Base-by-base conservation (phyloP, 2,888 invertebrate species). In the Crioceris asparagi region DNA sequence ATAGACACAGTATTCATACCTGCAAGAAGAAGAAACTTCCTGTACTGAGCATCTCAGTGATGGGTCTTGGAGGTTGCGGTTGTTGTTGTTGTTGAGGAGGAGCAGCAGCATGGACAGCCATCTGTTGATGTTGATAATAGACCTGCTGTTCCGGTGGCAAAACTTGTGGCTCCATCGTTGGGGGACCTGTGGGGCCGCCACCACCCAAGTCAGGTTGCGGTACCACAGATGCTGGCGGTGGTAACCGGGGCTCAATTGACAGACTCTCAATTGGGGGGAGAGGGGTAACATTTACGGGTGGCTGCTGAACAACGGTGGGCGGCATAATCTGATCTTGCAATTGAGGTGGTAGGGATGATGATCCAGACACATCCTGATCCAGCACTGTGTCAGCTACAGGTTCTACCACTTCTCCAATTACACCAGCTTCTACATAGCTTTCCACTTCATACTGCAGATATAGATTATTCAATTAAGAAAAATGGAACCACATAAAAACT, bases 11-110 rank as follows among this genome's bases (percentile, higher is more conserved):
- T n/a, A n/a, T n/a, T n/a, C n/a, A 12, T 27, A 61, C 91, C 69
- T 93, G 90, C 38, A 91, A 71, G 62, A 85, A 85, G 61, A 75
- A 82, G 64, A 84, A 83, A 59, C 79, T 83, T 39, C 82, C 81
- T 5, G 76, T 72, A 17, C 83, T 83, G 48, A 84, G 76, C 18
- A 84, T 80, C 55, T 85, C 84, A 8, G 81, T 72, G 43, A 84
- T 72, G 3, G 83, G 83, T 42, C 75, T 68, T 3, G 66, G 62
- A 3, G 73, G 76, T 32, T 55, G 64, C 30, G 51, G 58, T 29
- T 52, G 53, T 23, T 49, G 55, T 32, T 56, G 54, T 15, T 52
- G 49, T 8, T 50, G 51, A 12, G 50, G 52, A 25, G 47, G 56
- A 17, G 49, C 50, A 17, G 48, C 55, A 25, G 48, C 41, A 7